Conservation (phyloP, 2,797 vertebrate genomes). For the Sebastes itinus region DNA sequence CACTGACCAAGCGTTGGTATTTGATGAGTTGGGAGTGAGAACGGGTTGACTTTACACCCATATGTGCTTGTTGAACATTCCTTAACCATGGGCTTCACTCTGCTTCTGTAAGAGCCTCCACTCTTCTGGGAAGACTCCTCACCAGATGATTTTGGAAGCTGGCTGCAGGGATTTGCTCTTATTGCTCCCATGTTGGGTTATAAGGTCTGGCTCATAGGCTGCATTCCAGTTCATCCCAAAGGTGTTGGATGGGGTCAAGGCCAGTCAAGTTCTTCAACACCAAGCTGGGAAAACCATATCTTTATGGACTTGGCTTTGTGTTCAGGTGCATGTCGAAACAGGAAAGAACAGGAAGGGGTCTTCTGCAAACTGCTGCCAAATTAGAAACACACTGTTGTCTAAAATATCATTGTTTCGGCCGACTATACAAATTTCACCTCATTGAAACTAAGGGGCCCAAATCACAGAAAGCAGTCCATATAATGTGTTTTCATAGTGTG, state of each 20-base stretch:
- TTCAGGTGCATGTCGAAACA: not conserved
- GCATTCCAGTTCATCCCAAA: not conserved
- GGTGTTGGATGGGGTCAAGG: not conserved
- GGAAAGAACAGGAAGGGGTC: not conserved
- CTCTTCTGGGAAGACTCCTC: not conserved
- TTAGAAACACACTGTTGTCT: not conserved
- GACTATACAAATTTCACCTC: no score
- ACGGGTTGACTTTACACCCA: no score
- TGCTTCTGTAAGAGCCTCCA: not conserved
- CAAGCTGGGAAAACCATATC: not conserved
- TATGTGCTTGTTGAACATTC: not conserved
- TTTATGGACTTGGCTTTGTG: not conserved
- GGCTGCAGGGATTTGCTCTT: not conserved
- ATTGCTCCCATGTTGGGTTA: not conserved
- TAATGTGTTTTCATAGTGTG: not conserved
- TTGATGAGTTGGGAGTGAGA: not conserved
- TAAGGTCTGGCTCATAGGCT: not conserved
- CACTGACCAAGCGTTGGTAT: not conserved
- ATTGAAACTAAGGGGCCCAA: no score
- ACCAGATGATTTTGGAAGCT: not conserved
- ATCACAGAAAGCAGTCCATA: not conserved
- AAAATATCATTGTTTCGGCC: not conserved
- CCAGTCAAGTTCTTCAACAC: not conserved
- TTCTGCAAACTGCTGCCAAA: not conserved
- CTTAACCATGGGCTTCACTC: rapidly evolving